phyloP scores from a whole-genome alignment of 1,140 invertebrate species.

The Sycophaga agraensis region DNA sequence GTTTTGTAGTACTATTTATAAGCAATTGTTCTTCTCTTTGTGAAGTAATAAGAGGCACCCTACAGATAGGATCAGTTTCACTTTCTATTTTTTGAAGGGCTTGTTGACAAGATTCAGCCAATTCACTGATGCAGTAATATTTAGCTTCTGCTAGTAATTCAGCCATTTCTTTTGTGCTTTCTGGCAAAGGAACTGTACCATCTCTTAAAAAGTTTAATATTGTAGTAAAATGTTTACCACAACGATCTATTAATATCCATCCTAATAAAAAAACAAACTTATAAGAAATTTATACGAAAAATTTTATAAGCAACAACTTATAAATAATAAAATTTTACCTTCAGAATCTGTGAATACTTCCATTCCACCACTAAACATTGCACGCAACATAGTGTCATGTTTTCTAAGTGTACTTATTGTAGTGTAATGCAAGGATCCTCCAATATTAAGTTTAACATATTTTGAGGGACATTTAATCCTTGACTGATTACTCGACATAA shows the following conservation, averaged over 20 bases:
- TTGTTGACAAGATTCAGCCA: constrained; percentile 83
- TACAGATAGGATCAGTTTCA: constrained; percentile 84
- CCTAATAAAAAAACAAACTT: constrained; percentile 61
- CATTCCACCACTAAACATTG: constrained; percentile 98
- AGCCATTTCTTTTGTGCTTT: constrained; percentile 82
- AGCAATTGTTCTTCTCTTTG: constrained; percentile 89
- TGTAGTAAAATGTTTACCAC: constrained; percentile 96
- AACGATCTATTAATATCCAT: constrained; percentile 97
- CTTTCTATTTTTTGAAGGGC: constrained; percentile 78
- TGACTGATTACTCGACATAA: constrained; percentile 75
- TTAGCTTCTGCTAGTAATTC: constrained; percentile 92
- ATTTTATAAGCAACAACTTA: not conserved
- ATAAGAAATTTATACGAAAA: not conserved
- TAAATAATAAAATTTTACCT: constrained; percentile 66
- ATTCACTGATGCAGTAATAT: constrained; percentile 91
- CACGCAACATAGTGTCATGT: constrained; percentile 96
- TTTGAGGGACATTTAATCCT: constrained; percentile 86
- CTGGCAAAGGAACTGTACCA: constrained; percentile 88
- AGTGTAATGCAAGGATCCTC: constrained; percentile 86
- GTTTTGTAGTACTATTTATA: constrained; percentile 87
- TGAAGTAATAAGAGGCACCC: constrained; percentile 95
- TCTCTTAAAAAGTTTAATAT: constrained; percentile 95
- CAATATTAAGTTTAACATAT: constrained; percentile 95
- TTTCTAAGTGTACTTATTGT: constrained; percentile 96
- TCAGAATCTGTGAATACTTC: constrained; percentile 96